These are phyloP conservation scores for Melanotaenia trifasciata DNA, from an alignment of 2,797 vertebrate genomes.

Conservation along the genomic window DNA sequence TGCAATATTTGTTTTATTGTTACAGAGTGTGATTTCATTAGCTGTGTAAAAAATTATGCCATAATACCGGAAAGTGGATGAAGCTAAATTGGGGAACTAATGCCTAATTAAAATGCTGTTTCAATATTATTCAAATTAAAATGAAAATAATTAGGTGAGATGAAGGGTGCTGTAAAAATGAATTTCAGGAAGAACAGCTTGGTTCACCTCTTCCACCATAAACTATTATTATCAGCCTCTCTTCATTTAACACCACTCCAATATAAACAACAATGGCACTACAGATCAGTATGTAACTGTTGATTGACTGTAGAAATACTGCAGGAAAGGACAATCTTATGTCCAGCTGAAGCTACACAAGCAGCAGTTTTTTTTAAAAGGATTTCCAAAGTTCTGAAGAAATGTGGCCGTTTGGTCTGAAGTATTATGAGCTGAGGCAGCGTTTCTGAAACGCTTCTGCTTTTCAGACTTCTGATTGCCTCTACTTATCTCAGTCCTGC, in stretches of 20 bases:
- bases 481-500: slow-evolving; percentile 7
- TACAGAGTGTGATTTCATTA: neutral
- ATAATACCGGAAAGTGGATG: neutral
- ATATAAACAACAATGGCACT: neutral
- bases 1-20: neutral
- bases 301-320: neutral
- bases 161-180: neutral
- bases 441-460: neutral
- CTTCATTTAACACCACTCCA: neutral
- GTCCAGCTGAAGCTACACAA: slow-evolving; percentile 7
- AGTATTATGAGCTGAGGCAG: neutral
- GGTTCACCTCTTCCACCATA: neutral
- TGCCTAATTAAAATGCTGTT: neutral
- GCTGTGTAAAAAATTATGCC: neutral
- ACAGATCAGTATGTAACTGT: neutral
- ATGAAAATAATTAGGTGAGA: neutral
- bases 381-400: neutral
- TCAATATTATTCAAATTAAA: neutral
- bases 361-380: neutral
- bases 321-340: neutral
- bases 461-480: neutral
- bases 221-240: neutral
- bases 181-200: neutral
- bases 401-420: neutral
- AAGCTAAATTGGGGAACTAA: neutral